Conservation (phyloP, 2,113 vertebrate species). For the Symphodus melops region DNA sequence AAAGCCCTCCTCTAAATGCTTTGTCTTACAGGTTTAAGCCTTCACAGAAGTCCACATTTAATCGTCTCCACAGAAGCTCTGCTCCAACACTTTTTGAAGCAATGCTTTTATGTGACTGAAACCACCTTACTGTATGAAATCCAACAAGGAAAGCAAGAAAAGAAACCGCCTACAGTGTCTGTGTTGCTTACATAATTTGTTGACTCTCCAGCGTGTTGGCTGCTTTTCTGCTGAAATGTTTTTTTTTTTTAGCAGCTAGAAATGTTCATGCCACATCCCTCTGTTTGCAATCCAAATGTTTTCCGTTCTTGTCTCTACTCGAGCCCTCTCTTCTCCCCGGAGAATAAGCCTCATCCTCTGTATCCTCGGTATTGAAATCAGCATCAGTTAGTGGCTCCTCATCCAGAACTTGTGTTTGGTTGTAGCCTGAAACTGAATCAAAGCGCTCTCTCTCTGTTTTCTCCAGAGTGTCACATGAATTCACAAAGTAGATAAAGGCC, state of each 20-base stretch:
- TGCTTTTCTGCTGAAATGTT: conserved; percentile 3
- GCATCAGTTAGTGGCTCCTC: conserved; percentile 44
- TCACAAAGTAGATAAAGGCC: conserved; percentile 61
- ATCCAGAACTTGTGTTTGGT: conserved; percentile 37
- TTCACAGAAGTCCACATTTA: conserved; percentile 9
- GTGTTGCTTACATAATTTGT: conserved; percentile 24
- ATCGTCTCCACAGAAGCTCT: neutral
- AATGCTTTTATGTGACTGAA: neutral
- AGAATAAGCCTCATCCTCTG: conserved; percentile 48
- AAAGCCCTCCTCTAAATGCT: too few species aligned
- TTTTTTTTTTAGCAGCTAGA: conserved; percentile 6
- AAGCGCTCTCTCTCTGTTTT: conserved; percentile 41
- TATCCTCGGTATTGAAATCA: conserved; percentile 49
- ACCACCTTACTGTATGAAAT: conserved; percentile 10
- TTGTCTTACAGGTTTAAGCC: too few species aligned
- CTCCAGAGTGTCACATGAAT: conserved; percentile 58
- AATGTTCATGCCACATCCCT: conserved; percentile 13
- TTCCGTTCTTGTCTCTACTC: conserved; percentile 33
- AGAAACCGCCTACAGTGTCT: conserved; percentile 1
- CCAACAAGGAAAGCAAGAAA: neutral
- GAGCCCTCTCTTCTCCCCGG: conserved; percentile 24
- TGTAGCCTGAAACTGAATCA: conserved; percentile 44
- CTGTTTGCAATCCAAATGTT: conserved; percentile 48
- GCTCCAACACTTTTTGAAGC: neutral
- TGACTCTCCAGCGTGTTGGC: conserved; percentile 9